A percentile compares a stretch with the other conserved stretches of the same genome.
These are phyloP conservation scores for Anthophora plumipes DNA, from an alignment of 2,888 invertebrate species.

Conservation along the genomic window DNA sequence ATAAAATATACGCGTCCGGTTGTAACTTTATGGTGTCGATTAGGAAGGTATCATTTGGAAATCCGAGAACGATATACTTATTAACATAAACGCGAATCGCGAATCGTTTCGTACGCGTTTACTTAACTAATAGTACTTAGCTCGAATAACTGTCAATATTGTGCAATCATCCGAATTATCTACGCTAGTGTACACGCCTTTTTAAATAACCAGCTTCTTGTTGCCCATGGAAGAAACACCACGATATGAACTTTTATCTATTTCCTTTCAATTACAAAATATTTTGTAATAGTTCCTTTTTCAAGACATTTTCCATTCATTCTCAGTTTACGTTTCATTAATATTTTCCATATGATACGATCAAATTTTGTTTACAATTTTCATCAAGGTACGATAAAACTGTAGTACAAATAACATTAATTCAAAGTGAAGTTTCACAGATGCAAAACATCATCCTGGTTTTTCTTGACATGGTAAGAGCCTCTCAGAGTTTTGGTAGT, in stretches of 20 bases:
- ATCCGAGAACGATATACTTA: not conserved
- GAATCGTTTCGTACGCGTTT: not conserved
- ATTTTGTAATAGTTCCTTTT: not conserved
- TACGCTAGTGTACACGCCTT: constrained; percentile 3
- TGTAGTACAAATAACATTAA: not conserved
- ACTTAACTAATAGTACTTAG: constrained; percentile 34
- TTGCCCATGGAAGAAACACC: not conserved
- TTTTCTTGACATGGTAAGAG: not conserved
- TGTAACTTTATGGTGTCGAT: not conserved
- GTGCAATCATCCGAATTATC: constrained; percentile 52
- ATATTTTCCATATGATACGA: not conserved
- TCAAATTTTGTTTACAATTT: not conserved
- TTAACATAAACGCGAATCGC: not conserved
- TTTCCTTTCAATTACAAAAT: not conserved
- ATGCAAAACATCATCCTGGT: not conserved
- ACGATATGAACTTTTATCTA: not conserved
- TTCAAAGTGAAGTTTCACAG: not conserved
- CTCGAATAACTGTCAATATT: constrained; percentile 24
- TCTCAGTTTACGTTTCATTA: not conserved
- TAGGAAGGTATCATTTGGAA: not conserved
- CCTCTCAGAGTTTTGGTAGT: not conserved
- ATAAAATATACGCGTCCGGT: constrained; percentile 3
- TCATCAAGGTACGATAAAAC: not conserved
- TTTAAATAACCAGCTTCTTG: not conserved
- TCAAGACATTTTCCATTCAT: not conserved